These are phyloP conservation scores for Gymnogyps californianus DNA, from an alignment of 2,113 vertebrate genomes.

Conservation along the genomic window DNA sequence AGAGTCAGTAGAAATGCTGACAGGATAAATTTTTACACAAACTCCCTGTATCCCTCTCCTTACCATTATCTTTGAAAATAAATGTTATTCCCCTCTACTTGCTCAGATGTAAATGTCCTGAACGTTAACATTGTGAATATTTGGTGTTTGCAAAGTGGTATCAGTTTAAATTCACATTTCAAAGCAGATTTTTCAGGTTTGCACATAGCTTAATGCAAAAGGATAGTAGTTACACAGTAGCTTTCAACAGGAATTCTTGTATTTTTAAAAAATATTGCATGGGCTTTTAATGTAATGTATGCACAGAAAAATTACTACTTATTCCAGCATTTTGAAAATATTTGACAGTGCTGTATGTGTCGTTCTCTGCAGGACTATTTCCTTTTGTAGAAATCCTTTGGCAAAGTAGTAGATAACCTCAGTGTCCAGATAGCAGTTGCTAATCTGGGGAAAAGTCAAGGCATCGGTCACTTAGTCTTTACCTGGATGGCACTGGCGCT, in stretches of 20 bases:
- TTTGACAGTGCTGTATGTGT: neutral
- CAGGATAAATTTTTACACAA: neutral
- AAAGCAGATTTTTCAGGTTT: neutral
- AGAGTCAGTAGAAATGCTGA: neutral
- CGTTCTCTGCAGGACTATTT: neutral
- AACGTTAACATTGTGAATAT: neutral
- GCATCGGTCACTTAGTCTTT: neutral
- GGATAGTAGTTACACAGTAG: neutral
- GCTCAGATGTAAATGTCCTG: neutral
- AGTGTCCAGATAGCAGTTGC: neutral
- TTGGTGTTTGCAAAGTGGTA: neutral
- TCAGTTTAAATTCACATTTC: neutral
- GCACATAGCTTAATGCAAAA: neutral
- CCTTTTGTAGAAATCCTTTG: neutral
- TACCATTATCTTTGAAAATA: neutral
- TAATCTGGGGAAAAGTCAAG: neutral
- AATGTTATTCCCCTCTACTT: neutral
- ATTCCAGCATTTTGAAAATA: neutral
- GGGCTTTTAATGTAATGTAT: conserved; percentile 7
- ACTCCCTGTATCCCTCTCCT: neutral
- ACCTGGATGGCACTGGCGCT: neutral
- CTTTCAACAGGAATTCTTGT: neutral
- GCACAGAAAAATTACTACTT: neutral
- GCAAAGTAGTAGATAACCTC: neutral
- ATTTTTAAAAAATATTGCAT: neutral